Evolutionary conservation across 2,888 invertebrate species (phyloP), one percentile per base, ranked within the genome.

Genomic region (Camptogramma bilineatum): DNA sequence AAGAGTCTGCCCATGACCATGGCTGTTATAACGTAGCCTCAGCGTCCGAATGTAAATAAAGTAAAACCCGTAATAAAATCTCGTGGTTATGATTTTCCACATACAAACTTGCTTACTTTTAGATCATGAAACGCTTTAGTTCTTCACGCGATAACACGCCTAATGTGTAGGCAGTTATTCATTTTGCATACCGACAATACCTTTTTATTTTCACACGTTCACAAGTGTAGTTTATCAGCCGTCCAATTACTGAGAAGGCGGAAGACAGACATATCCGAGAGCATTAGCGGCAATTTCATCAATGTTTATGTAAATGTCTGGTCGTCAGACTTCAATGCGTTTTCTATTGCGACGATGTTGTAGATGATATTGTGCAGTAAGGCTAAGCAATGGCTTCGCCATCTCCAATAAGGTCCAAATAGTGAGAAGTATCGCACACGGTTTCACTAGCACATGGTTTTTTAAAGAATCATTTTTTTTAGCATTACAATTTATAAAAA

Each of bases 231-330:
- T 34, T 48, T 48, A 16, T 28, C 46, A 50, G 42, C 42, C n/a
- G 28, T 56, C 39, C 47, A 59, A 57, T 64, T 52, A 62, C 47
- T 16, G 28, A 57, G 54, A 63, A 54, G 57, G 52, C 63, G 66
- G 65, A 69, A 67, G 63, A 63, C 50, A 42, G 39, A 39, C 16
- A 60, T 55, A 61, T 57, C 58, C 47, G 54, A 51, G 52, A 51
- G 52, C 59, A 39, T 55, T 66, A 59, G 62, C 55, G 50, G 52
- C 52, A 18, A 64, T 72, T 69, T 69, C 63, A 66, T 70, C 62
- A 72, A 63, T 51, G 71, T 78, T 80, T 81, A 81, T 77, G 78
- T 79, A 81, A 81, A 81, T 78, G 73, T 73, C 75, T 72, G 72
- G 64, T 68, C 75, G 79, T 80, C 74, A 78, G 69, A 77, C 73